phyloP scores from a whole-genome alignment of 2,888 invertebrate species.

The Andrena camellia region DNA sequence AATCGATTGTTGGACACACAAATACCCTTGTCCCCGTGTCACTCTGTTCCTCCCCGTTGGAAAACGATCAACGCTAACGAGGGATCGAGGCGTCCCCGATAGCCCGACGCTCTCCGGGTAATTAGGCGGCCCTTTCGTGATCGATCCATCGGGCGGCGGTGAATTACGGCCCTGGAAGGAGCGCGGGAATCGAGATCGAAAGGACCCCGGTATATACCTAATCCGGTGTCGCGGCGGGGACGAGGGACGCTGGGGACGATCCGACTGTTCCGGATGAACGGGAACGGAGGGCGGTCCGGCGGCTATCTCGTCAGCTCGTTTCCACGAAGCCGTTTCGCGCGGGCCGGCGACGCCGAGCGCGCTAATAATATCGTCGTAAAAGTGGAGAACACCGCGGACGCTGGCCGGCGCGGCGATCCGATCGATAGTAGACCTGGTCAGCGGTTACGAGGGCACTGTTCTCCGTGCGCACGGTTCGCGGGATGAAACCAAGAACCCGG shows the following conservation, averaged over 20 bases:
- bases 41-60: background rate
- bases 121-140: constrained; percentile 29
- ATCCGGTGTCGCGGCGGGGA: constrained; percentile 10
- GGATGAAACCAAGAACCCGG: constrained; percentile 14
- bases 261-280: constrained; percentile 63
- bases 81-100: constrained; percentile 18
- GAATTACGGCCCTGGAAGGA: constrained; percentile 17
- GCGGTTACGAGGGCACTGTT: constrained; percentile 24
- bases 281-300: constrained; percentile 58
- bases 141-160: constrained; percentile 31
- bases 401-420: constrained; percentile 30
- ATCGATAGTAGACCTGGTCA: constrained; percentile 60
- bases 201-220: constrained; percentile 7
- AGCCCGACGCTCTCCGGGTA: constrained; percentile 13
- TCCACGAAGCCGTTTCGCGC: constrained; percentile 46
- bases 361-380: constrained; percentile 72
- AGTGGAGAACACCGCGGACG: constrained; percentile 32
- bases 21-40: background rate
- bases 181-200: background rate
- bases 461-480: background rate
- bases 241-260: background rate
- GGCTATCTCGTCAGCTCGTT: constrained; percentile 62
- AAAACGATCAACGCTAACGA: constrained; percentile 9
- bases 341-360: constrained; percentile 47
- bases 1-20: background rate